A percentile compares a stretch with the other conserved stretches of the same genome.
Evolutionary conservation across 1,140 invertebrate genomes (phyloP).

Genomic region (Scaptomyza pallida): DNA sequence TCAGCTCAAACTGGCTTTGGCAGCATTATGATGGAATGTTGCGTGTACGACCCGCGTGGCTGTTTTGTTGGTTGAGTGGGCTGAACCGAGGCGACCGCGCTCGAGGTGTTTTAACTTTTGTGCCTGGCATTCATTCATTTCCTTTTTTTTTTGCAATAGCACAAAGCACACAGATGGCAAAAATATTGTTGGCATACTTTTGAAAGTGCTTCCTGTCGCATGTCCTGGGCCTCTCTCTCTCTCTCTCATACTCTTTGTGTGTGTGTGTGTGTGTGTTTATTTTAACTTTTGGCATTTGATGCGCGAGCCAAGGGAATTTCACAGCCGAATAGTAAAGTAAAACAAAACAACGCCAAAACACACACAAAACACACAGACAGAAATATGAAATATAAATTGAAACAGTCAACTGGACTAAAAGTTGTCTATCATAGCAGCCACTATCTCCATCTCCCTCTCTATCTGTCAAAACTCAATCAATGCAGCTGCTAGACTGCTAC

Average conservation of each 20-base stretch:
- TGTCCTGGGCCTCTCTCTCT: constrained; percentile 33
- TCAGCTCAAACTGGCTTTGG: constrained; percentile 39
- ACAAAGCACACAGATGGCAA: constrained; percentile 63
- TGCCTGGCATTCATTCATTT: constrained; percentile 78
- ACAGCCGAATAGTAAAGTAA: constrained; percentile 67
- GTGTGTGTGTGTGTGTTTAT: constrained; percentile 57
- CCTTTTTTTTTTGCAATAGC: constrained; percentile 76
- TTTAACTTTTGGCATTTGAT: constrained; percentile 77
- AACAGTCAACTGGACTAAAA: constrained; percentile 56
- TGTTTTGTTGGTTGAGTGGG: constrained; percentile 5
- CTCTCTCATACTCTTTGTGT: too few species aligned
- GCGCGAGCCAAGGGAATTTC: constrained; percentile 58
- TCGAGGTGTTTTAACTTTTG: constrained; percentile 80
- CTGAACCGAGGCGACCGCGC: constrained; percentile 22
- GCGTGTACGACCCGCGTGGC: constrained; percentile 62
- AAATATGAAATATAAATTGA: constrained; percentile 81
- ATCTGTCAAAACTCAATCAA: constrained; percentile 47
- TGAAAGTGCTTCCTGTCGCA: constrained; percentile 75
- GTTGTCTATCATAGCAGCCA: constrained; percentile 24
- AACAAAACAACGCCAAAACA: constrained; percentile 70
- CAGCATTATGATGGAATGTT: constrained; percentile 58
- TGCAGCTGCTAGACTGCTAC: too few species aligned
- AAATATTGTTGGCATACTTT: constrained; percentile 81
- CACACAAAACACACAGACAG: constrained; percentile 19
- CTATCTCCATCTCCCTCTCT: constrained; percentile 23